Percentiles rank a stretch among this genome's conserved stretches.
Conservation (phyloP, 2,888 invertebrate species). For the Eretmocerus hayati region DNA sequence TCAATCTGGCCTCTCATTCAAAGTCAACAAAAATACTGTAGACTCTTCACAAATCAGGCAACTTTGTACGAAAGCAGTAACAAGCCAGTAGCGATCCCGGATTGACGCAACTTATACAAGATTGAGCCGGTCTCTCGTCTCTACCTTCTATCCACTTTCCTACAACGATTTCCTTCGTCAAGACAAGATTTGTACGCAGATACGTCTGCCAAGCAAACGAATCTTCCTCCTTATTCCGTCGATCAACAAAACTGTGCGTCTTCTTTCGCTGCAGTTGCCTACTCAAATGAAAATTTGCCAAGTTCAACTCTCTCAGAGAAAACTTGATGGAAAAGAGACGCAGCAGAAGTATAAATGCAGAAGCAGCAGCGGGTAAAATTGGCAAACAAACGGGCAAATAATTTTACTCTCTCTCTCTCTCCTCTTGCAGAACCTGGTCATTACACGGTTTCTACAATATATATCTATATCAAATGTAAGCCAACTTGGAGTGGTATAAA, state of each 20-base stretch:
- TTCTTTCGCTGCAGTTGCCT: constrained; percentile 15
- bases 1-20: too few relatives aligned
- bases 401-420: constrained; percentile 12
- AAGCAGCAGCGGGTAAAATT: too few relatives aligned
- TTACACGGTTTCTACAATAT: constrained; percentile 12
- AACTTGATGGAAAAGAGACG: constrained; percentile 16
- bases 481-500: too few relatives aligned
- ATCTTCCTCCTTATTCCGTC: constrained; percentile 37
- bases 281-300: constrained; percentile 32
- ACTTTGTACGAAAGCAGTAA: too few relatives aligned
- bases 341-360: too few relatives aligned
- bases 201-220: constrained; percentile 17
- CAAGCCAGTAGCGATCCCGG: too few relatives aligned
- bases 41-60: neutral
- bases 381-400: constrained; percentile 29
- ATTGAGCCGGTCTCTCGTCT: too few relatives aligned
- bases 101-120: too few relatives aligned
- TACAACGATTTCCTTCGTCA: too few relatives aligned
- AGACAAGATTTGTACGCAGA: neutral
- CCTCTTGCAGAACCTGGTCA: too few relatives aligned
- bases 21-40: too few relatives aligned
- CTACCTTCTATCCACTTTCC: too few relatives aligned
- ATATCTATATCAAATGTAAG: neutral
- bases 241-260: constrained; percentile 34
- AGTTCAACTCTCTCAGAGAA: constrained; percentile 26